Evolutionary conservation across 2,113 vertebrate species (phyloP), one percentile per base, ranked within the genome.

Genomic region (Mastomys natalensis): DNA sequence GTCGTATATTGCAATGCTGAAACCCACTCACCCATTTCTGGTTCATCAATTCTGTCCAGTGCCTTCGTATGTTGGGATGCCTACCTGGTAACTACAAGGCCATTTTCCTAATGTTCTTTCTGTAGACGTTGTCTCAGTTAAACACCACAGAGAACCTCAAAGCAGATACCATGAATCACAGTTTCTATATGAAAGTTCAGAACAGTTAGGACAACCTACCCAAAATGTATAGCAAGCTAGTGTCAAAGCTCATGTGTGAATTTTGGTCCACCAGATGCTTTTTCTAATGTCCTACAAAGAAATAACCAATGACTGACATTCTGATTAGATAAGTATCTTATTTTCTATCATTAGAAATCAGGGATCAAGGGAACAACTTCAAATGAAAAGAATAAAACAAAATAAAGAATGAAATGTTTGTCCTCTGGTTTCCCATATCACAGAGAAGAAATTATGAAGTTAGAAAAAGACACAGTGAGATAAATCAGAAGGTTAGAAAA

Each of bases 131-230:
- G 74, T 88, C 29, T 95, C 34, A 86, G 48, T 72, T 90, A 88
- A 89, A 8, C 60, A 68, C 81, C 77, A 7, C 22, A 92, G 43
- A 73, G 85, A 53, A 26, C 24, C 68, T 8, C 34, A 21, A 58
- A 3, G 51, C 64, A 86, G 48, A 34, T 22, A 40, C 43, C 87
- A 64, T 72, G 85, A 70, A 62, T 94, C 37, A 60, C 31, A 64
- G 66, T 84, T 96, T 81, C 73, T 8, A 68, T 68, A 68, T 48
- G 73, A 58, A 73, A 3, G 7, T 74, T 93, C 51, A 72, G 37
- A 94, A 92, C 45, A 15, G 10, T 81, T 88, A 90, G 60, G 55
- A 86, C 43, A 81, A 87, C 66, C n/a, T 78, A 90, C 55, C 43
- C 45, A 53, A 64, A 13, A 16, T 13, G 68, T 45, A 64, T 12